Evolutionary conservation across 2,797 vertebrate genomes (phyloP).

Genomic region (Falco columbarius): DNA sequence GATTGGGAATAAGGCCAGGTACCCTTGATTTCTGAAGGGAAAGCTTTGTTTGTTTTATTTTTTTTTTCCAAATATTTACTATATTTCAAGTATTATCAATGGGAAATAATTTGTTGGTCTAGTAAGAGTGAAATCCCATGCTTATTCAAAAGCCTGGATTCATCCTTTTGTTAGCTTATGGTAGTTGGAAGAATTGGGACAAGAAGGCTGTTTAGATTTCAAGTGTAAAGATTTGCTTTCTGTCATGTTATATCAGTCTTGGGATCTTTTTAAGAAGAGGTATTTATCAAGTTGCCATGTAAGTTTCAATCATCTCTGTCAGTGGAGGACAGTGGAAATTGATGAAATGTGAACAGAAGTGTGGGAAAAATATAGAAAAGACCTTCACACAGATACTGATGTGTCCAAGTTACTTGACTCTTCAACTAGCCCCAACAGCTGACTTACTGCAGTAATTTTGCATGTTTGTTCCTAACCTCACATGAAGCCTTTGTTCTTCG

Average conservation of each 20-base stretch:
- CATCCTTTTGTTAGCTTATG: not conserved
- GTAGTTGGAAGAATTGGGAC: not conserved
- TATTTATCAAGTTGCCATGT: not conserved
- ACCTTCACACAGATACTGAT: not conserved
- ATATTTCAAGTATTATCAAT: not conserved
- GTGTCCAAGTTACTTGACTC: not conserved
- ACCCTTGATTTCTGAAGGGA: not conserved
- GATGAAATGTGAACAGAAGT: not conserved
- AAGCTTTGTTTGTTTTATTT: not conserved
- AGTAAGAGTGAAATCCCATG: not conserved
- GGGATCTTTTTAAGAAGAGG: not conserved
- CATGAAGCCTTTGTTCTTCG: not conserved
- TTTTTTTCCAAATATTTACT: not conserved
- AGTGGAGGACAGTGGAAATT: not conserved
- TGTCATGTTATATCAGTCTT: not conserved
- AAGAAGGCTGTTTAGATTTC: not conserved
- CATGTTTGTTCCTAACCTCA: not conserved
- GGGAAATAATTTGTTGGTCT: not conserved
- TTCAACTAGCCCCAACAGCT: not conserved
- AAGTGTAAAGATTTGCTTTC: not conserved
- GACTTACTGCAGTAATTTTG: not conserved
- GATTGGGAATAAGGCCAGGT: not conserved
- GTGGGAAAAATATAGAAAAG: not conserved
- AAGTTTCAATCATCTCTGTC: not conserved
- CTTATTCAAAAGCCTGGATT: not conserved